Evolutionary conservation across 2,113 vertebrate species (phyloP).

Genomic region (Athene cunicularia): DNA sequence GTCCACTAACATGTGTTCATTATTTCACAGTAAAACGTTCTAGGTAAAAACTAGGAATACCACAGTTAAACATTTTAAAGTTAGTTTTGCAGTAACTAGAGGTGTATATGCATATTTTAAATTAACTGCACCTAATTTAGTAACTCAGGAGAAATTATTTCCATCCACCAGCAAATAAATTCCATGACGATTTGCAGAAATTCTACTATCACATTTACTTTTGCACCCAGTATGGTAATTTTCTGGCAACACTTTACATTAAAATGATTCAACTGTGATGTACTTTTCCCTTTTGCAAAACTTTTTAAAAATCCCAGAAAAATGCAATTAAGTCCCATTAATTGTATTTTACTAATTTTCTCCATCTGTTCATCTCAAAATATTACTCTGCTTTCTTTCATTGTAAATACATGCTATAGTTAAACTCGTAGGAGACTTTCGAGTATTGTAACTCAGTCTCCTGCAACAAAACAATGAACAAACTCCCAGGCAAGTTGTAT

Average conservation of each 20-base stretch:
- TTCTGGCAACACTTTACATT: not conserved
- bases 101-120: not conserved
- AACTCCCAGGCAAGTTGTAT: conserved; percentile 21
- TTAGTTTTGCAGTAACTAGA: not conserved
- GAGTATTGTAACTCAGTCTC: not conserved
- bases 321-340: not conserved
- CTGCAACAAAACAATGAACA: not conserved
- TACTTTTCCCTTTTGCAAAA: not conserved
- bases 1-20: not conserved
- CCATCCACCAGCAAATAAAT: not conserved
- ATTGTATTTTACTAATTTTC: not conserved
- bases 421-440: conserved; percentile 15
- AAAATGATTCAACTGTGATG: not conserved
- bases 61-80: not conserved
- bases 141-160: not conserved
- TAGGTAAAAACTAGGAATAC: not conserved
- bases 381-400: not conserved
- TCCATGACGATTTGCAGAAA: not conserved
- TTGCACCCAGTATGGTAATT: not conserved
- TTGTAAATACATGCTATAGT: not conserved
- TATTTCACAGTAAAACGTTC: not conserved
- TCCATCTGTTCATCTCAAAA: not conserved
- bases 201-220: not conserved
- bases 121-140: not conserved
- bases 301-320: not conserved